phyloP scores from a whole-genome alignment of 2,113 vertebrate genomes.

The Neodontobutis hainanensis region DNA sequence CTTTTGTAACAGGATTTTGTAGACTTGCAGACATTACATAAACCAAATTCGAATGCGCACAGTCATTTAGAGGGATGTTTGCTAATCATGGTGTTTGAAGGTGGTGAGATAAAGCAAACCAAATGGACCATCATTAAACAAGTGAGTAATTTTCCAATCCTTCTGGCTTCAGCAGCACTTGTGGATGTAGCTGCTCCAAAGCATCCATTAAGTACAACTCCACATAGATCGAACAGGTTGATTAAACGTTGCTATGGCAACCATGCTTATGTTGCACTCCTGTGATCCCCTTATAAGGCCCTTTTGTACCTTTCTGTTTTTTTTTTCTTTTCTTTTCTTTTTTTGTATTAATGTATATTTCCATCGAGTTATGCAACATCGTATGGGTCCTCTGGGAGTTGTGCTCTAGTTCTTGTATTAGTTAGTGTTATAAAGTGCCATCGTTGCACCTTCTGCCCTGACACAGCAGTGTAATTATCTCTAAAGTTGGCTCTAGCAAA shows the following conservation, averaged over 20 bases:
- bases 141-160: slow-evolving; percentile 40
- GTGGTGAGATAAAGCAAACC: slow-evolving; percentile 55
- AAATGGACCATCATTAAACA: slow-evolving; percentile 59
- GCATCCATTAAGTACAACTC: slow-evolving; percentile 29
- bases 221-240: slow-evolving; percentile 23
- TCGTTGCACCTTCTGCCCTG: slow-evolving; percentile 22
- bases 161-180: slow-evolving; percentile 55
- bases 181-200: slow-evolving; percentile 57
- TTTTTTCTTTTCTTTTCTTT: neutral
- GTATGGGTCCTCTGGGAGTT: slow-evolving; percentile 10
- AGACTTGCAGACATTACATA: too few species aligned
- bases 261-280: slow-evolving; percentile 5
- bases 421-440: slow-evolving; percentile 38
- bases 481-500: slow-evolving; percentile 24
- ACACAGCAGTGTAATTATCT: slow-evolving; percentile 45
- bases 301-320: slow-evolving; percentile 5
- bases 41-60: neutral
- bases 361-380: slow-evolving; percentile 34
- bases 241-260: slow-evolving; percentile 46
- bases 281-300: slow-evolving; percentile 24
- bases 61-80: slow-evolving; percentile 54
- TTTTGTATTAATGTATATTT: slow-evolving; percentile 25
- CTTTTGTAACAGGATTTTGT: too few species aligned
- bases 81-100: slow-evolving; percentile 47
- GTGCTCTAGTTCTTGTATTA: slow-evolving; percentile 9